Conservation (phyloP, 2,113 vertebrate species). For the Casuarius casuarius region DNA sequence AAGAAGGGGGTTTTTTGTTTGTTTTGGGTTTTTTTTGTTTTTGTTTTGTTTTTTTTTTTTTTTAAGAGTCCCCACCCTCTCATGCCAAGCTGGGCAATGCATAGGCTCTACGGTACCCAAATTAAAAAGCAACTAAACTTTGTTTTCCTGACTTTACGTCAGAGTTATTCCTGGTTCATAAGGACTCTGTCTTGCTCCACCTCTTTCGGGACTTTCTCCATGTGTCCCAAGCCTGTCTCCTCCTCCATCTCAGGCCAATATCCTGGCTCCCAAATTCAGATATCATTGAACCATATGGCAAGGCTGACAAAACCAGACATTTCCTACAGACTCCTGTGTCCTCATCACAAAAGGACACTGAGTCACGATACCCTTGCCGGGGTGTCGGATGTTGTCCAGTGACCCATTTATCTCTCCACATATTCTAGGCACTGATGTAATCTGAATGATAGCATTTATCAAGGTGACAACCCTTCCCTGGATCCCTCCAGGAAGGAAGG, state of each 20-base stretch:
- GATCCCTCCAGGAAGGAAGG: not conserved
- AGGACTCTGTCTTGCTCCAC: not conserved
- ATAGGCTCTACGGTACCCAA: not conserved
- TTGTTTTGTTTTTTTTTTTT: too few species aligned
- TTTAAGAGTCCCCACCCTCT: not conserved
- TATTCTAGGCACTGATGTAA: not conserved
- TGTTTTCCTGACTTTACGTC: too few species aligned
- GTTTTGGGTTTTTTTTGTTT: too few species aligned
- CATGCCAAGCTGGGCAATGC: not conserved
- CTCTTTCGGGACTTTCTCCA: too few species aligned
- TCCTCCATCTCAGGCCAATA: not conserved
- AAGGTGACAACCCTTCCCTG: not conserved
- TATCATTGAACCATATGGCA: not conserved
- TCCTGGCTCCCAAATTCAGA: not conserved
- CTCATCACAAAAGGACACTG: not conserved
- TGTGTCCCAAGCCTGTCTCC: not conserved
- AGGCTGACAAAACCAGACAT: not conserved
- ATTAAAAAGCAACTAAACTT: not conserved
- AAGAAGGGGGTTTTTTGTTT: not conserved
- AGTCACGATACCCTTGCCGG: too few species aligned
- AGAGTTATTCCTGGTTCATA: not conserved
- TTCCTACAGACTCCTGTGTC: not conserved
- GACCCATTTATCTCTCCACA: not conserved
- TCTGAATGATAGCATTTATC: not conserved
- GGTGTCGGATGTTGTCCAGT: too few species aligned